A percentile compares a stretch with the other conserved stretches of the same genome.
These are phyloP conservation scores for Limenitis camilla DNA, from an alignment of 2,888 invertebrate species.

Conservation along the genomic window DNA sequence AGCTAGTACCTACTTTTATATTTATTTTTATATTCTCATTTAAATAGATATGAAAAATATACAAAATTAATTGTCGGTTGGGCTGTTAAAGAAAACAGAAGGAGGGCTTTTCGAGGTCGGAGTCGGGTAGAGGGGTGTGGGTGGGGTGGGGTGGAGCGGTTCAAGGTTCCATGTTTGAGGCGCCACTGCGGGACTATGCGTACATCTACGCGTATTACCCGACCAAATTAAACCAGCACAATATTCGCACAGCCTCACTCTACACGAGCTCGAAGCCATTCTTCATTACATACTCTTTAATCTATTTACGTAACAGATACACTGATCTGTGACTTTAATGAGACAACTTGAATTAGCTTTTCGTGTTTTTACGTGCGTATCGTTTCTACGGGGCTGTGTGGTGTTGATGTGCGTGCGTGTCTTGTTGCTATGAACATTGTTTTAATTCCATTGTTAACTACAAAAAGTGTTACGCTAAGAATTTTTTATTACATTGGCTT, in stretches of 20 bases:
- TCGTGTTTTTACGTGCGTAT: conserved; percentile 1
- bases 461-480: neutral
- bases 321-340: conserved; percentile 10
- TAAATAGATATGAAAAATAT: conserved; percentile 10
- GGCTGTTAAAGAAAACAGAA: conserved; percentile 41
- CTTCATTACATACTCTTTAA: conserved; percentile 13
- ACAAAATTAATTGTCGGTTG: conserved; percentile 15
- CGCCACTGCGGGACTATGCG: conserved; percentile 67
- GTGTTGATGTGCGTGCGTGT: neutral
- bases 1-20: too few relatives aligned
- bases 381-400: neutral
- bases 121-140: conserved; percentile 27
- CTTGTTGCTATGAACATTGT: neutral
- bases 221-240: conserved; percentile 30
- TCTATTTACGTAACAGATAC: conserved; percentile 7
- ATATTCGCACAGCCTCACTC: neutral
- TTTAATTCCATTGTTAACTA: neutral
- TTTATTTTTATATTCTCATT: too few relatives aligned
- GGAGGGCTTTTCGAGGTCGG: conserved; percentile 40
- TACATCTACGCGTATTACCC: conserved; percentile 49
- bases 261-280: conserved; percentile 2
- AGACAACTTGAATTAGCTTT: conserved; percentile 6
- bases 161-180: conserved; percentile 45
- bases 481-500: too few relatives aligned
- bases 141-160: conserved; percentile 39